Evolutionary conservation across 1,140 invertebrate genomes (phyloP), one percentile per base, ranked within the genome.

Genomic region (Atta cephalotes): DNA sequence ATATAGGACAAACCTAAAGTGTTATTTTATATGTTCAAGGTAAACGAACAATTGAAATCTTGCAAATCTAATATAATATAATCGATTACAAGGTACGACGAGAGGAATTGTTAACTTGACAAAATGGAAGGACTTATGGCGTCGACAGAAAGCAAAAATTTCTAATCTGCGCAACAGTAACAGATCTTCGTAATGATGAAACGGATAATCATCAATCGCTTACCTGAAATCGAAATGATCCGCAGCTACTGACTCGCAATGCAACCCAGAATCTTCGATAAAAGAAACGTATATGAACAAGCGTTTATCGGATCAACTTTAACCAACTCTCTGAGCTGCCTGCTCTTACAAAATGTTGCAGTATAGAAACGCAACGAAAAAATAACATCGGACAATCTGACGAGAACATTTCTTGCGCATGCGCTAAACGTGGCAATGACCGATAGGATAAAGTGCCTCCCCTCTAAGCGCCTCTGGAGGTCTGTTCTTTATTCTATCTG

Each of bases 151-250:
- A 2, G 14, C 4, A 45, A 4, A 16, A 31, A 58, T 70, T 56
- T 39, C 65, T 6, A 45, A 7, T 1, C 76, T 4, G n/a, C 7
- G 25, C 14, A 81, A 35, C 78, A 58, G 35, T 51, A 35, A 45
- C 21, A 16, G 10, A 60, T 60, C 60, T 81, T 58, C 51, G 31
- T 16, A 10, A 45, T 3, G n/a, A 0, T n/a, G 14, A 39, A 25
- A 66, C 5, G 3, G 9, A 28, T 56, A 39, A 39, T 58, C 9
- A n/a, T 14, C n/a, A n/a, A 68, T n/a, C 14, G 16, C 51, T 71
- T 28, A 81, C 79, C 35, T 71, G 66, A 31, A 9, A 25, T 81
- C 66, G 39, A 58, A 58, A 71, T 6, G 35, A 58, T 45, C 39
- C 21, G 66, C 35, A 60, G 16, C 10, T 81, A 53, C 18, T n/a